phyloP scores from a whole-genome alignment of 2,888 invertebrate genomes.

The Callosobruchus maculatus region DNA sequence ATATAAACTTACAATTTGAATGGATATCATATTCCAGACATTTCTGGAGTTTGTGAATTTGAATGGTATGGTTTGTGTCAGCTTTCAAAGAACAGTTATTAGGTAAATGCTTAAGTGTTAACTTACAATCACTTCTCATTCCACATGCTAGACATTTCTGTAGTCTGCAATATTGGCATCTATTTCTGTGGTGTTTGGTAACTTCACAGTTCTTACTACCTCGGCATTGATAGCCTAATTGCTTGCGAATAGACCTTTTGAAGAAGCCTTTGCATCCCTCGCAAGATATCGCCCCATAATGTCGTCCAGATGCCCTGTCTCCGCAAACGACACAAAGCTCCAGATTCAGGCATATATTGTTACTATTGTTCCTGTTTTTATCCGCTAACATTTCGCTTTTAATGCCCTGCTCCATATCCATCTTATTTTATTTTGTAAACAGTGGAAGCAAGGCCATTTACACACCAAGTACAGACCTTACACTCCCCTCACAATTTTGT shows the following conservation, averaged over 20 bases:
- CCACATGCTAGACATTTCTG: constrained; percentile 97
- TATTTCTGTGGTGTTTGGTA: constrained; percentile 96
- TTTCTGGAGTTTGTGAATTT: background rate
- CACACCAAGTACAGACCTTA: background rate
- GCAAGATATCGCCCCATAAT: constrained; percentile 91
- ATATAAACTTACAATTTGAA: constrained; percentile 1
- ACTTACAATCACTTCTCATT: constrained; percentile 98
- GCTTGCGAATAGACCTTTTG: constrained; percentile 94
- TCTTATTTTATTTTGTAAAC: constrained; percentile 5
- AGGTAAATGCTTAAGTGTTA: background rate
- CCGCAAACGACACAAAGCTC: constrained; percentile 95
- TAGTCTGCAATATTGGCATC: constrained; percentile 96
- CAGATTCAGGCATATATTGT: constrained; percentile 59
- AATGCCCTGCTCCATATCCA: constrained; percentile 43
- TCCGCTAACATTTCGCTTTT: constrained; percentile 44
- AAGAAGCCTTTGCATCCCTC: constrained; percentile 99
- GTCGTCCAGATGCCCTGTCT: constrained; percentile 91
- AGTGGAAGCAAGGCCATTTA: background rate
- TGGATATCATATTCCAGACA: background rate
- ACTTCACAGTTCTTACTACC: constrained; percentile 96
- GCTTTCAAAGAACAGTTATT: background rate
- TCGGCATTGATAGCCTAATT: constrained; percentile 93
- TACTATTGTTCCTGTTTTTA: constrained; percentile 41
- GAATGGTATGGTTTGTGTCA: background rate
- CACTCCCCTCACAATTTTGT: background rate